Conservation (phyloP, 2,797 vertebrate species). For the Echiichthys vipera region DNA sequence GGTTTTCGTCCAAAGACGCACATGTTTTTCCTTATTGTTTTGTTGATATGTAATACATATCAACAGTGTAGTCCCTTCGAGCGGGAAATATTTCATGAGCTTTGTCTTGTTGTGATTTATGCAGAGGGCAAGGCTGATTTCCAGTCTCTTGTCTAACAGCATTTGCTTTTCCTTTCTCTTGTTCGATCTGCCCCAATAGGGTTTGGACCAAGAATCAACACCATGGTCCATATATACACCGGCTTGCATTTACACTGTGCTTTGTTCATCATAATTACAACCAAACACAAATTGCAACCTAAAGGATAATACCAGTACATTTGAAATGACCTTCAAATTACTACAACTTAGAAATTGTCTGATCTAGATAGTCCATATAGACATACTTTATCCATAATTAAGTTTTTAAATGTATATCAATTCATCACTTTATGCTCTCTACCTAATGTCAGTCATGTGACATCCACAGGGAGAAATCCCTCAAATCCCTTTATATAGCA, state of each 20-base stretch:
- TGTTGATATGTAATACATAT: slow-evolving; percentile 22
- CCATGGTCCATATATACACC: slow-evolving; percentile 45
- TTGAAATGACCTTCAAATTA: slow-evolving; percentile 1
- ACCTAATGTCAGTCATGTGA: background rate
- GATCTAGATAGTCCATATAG: background rate
- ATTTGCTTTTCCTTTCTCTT: slow-evolving; percentile 12
- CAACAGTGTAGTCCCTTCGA: slow-evolving; percentile 2
- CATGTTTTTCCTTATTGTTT: slow-evolving; percentile 29
- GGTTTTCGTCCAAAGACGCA: slow-evolving; percentile 25
- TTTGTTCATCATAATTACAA: slow-evolving; percentile 66
- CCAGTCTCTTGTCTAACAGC: slow-evolving; percentile 16
- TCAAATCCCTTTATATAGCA: too few relatives aligned
- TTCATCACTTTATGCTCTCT: background rate
- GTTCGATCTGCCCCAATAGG: slow-evolving; percentile 44
- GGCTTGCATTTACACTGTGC: slow-evolving; percentile 50
- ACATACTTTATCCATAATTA: background rate
- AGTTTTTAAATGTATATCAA: background rate
- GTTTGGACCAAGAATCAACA: slow-evolving; percentile 61
- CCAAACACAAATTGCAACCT: slow-evolving; percentile 3
- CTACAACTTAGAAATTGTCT: too few relatives aligned
- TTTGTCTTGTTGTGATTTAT: slow-evolving; percentile 36
- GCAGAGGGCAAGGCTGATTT: slow-evolving; percentile 10
- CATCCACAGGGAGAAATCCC: background rate
- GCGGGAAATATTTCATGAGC: slow-evolving; percentile 18
- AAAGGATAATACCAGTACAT: slow-evolving; percentile 15